Evolutionary conservation across 2,888 invertebrate species (phyloP).

Genomic region (Tholera decimalis): DNA sequence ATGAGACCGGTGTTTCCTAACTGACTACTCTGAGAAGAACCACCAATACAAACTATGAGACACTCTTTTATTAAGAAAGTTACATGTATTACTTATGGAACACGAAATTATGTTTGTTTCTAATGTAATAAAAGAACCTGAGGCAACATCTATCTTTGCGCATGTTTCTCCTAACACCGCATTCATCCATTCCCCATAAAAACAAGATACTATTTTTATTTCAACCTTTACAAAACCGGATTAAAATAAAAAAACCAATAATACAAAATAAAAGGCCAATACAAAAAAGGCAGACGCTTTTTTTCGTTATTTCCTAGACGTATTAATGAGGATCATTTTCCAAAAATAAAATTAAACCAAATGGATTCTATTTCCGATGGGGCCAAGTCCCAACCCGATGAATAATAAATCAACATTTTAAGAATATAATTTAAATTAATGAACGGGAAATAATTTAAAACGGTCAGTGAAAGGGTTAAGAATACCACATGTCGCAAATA

Average conservation of each 20-base stretch:
- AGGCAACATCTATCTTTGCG: conserved; percentile 11
- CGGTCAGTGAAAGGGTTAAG: conserved; percentile 83
- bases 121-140: no score
- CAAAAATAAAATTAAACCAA: conserved; percentile 61
- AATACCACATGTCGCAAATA: conserved; percentile 84
- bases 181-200: conserved; percentile 8
- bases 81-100: no score
- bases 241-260: conserved; percentile 46
- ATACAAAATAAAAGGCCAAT: conserved; percentile 45
- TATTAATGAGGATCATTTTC: conserved; percentile 45
- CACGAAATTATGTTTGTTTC: no score
- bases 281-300: conserved; percentile 45
- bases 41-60: no score
- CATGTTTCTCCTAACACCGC: not conserved
- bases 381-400: conserved; percentile 71
- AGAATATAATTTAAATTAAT: conserved; percentile 81
- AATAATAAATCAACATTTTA: conserved; percentile 84
- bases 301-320: conserved; percentile 52
- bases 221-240: conserved; percentile 41
- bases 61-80: no score
- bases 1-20: no score
- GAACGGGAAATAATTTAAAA: conserved; percentile 80
- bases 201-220: conserved; percentile 41
- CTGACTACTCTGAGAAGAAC: no score
- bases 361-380: conserved; percentile 70